Conservation (phyloP, 2,113 vertebrate species). For the Nibea coibor region DNA sequence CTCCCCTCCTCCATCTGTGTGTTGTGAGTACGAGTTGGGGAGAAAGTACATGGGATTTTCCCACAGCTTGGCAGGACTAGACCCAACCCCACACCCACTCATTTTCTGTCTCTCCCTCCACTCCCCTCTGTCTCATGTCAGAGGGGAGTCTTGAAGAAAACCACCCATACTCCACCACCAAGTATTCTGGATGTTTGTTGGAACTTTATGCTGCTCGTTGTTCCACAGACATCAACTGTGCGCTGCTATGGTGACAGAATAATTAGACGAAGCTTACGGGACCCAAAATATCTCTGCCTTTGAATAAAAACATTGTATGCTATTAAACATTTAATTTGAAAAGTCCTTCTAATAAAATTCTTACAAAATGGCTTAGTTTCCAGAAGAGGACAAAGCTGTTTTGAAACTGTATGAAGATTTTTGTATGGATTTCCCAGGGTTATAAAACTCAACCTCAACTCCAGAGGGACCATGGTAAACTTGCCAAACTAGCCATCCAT, state of each 20-base stretch:
- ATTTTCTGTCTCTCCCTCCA: constrained; percentile 50
- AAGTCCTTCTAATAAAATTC: constrained; percentile 14
- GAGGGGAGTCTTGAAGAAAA: constrained; percentile 76
- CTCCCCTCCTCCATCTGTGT: constrained; percentile 58
- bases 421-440: constrained; percentile 11
- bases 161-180: constrained; percentile 69
- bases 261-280: constrained; percentile 20
- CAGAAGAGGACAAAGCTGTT: constrained; percentile 8
- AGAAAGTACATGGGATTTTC: constrained; percentile 85
- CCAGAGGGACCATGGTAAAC: background rate
- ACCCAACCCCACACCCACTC: constrained; percentile 69
- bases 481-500: background rate
- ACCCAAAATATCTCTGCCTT: constrained; percentile 27
- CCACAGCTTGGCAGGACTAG: constrained; percentile 82
- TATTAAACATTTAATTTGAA: constrained; percentile 15
- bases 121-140: constrained; percentile 66
- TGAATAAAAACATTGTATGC: constrained; percentile 2
- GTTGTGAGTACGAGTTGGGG: constrained; percentile 62
- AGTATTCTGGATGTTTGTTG: constrained; percentile 58
- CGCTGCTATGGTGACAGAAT: constrained; percentile 49
- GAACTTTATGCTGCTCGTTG: constrained; percentile 48
- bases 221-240: constrained; percentile 53
- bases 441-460: constrained; percentile 13
- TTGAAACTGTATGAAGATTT: constrained; percentile 11
- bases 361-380: constrained; percentile 2